Percentiles rank a stretch among this genome's conserved stretches.
phyloP scores from a whole-genome alignment of 92 coral and sea anemone genomes.

The Epizoanthus ramosus region DNA sequence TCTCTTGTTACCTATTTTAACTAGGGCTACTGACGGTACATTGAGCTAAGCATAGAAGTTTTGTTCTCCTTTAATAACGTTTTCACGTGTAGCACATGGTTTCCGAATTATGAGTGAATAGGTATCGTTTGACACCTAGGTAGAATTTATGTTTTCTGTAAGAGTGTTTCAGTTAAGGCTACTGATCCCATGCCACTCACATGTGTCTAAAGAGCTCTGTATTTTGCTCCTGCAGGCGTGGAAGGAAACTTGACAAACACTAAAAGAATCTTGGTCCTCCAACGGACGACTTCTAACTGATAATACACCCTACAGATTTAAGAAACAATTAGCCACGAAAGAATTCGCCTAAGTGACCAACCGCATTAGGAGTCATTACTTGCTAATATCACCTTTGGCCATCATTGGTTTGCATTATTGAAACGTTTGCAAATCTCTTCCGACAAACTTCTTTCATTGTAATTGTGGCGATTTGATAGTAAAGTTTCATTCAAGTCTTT shows the following conservation, averaged over 20 bases:
- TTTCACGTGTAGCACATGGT: conserved; percentile 33
- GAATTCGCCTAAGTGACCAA: conserved; percentile 28
- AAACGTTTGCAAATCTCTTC: conserved; percentile 7
- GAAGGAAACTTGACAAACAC: background rate
- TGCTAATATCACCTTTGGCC: conserved; percentile 49
- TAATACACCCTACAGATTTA: background rate
- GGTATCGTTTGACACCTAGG: conserved; percentile 37
- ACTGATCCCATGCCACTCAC: background rate
- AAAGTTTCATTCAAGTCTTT: background rate
- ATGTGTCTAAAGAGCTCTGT: conserved; percentile 8
- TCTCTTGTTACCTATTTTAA: background rate
- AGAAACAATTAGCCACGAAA: conserved; percentile 25
- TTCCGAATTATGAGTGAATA: conserved; percentile 40
- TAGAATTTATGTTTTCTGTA: conserved; percentile 7
- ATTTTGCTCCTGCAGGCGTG: conserved; percentile 21
- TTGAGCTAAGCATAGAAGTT: background rate
- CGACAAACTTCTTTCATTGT: background rate
- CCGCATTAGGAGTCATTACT: conserved; percentile 45
- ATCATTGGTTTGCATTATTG: conserved; percentile 21
- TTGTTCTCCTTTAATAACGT: background rate
- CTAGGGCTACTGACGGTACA: background rate
- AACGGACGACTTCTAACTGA: background rate
- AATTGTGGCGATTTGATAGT: conserved; percentile 13
- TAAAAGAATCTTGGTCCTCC: background rate
- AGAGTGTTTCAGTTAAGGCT: conserved; percentile 11